Evolutionary conservation across 2,113 vertebrate genomes (phyloP).

Genomic region (Jacana jacana): DNA sequence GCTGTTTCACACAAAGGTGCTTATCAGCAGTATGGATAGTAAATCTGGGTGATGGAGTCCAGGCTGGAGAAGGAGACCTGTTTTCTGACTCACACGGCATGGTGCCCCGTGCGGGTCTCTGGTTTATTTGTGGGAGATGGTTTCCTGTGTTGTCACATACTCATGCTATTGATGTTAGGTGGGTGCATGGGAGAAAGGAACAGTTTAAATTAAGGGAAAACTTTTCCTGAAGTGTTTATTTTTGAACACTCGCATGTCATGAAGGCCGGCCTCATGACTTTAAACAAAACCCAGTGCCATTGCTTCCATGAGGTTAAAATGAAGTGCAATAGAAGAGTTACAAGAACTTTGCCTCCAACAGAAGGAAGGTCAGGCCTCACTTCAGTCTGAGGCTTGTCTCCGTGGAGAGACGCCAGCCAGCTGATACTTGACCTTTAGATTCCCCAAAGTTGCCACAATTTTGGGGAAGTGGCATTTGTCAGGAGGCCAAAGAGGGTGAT

Average conservation of each 20-base stretch:
- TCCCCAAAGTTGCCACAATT: slow-evolving; percentile 31
- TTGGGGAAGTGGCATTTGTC: slow-evolving; percentile 61
- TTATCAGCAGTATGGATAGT: neutral
- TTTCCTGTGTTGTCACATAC: neutral
- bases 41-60: neutral
- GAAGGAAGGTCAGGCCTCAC: slow-evolving; percentile 23
- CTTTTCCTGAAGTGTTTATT: slow-evolving; percentile 33
- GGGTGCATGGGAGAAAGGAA: slow-evolving; percentile 9
- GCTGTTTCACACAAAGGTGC: neutral
- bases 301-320: slow-evolving; percentile 16
- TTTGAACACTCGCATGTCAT: neutral
- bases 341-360: neutral
- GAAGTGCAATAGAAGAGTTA: neutral
- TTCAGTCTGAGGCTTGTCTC: slow-evolving; percentile 25
- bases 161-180: neutral
- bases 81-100: neutral
- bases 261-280: neutral
- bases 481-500: slow-evolving; percentile 3
- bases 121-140: neutral
- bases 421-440: slow-evolving; percentile 71
- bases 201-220: slow-evolving; percentile 25
- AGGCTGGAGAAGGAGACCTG: neutral
- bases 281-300: neutral
- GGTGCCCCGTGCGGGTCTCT: neutral
- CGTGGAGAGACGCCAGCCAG: slow-evolving; percentile 33